Evolutionary conservation across 2,113 vertebrate genomes (phyloP), one percentile per base, ranked within the genome.

Genomic region (Phocoena phocoena): DNA sequence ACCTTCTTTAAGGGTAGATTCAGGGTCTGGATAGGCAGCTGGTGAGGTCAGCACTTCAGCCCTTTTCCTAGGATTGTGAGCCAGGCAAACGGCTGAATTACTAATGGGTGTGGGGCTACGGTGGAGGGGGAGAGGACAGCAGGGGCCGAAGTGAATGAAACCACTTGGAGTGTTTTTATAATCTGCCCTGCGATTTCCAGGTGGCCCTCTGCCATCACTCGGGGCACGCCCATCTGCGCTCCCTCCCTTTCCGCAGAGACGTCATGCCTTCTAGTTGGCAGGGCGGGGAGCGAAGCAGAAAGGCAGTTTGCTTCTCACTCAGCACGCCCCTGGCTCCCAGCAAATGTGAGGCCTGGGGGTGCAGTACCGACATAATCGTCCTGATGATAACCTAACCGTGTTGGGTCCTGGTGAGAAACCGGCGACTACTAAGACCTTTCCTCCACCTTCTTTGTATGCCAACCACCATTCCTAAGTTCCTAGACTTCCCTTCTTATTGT

Each of bases 21-120:
- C 74, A 70, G 77, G 73, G 86, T 95, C 90, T 96, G 91, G 92
- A 58, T 90, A 95, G 93, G 94, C 20, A 67, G 1, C 47, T 21
- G 71, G 76, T 97, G 94, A 90, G 88, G 95, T 97, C 96, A 97
- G 93, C 93, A 96, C 88, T 28, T 36, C 86, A 77, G 92, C 65
- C 86, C 44, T 96, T 98, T 97, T 85, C 96, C 97, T 98, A 92
- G 89, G 96, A 97, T 94, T 90, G 74, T 96, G 90, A 92, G 86
- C 11, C 93, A 95, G 41, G 96, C 84, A 93, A 94, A 88, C 41
- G 91, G 85, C 58, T 96, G 90, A 84, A 95, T 97, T 96, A 58
- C 71, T 65, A 82, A 96, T 36, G 96, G 93, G 53, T 33, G 12
- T 82, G 65, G 12, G 4, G 67, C 92, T 96, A 53, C 47, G 89